Evolutionary conservation across 2,888 invertebrate genomes (phyloP).

Genomic region (Unio pictorum): DNA sequence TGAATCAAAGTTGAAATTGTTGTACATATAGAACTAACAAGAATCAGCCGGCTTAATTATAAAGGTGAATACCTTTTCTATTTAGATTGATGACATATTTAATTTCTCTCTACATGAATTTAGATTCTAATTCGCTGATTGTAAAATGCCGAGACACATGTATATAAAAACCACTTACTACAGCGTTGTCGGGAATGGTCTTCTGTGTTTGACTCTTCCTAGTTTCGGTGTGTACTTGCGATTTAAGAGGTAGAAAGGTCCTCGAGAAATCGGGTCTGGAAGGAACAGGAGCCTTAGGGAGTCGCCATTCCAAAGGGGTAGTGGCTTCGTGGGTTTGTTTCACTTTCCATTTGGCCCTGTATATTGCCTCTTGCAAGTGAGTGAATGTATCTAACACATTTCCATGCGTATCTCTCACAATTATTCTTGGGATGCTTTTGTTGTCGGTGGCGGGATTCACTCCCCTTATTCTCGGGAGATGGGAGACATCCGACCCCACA

Average conservation of each 20-base stretch:
- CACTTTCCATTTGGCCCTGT: conserved; percentile 46
- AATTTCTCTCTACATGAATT: too few species aligned
- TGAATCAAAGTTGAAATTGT: too few species aligned
- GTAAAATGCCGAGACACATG: background rate
- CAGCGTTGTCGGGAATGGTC: conserved; percentile 3
- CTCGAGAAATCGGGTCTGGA: conserved; percentile 63
- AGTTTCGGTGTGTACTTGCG: conserved; percentile 4
- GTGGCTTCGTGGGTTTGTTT: conserved; percentile 30
- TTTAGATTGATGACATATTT: too few species aligned
- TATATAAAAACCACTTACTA: conserved; percentile 13
- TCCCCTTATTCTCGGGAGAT: background rate
- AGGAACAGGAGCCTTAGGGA: conserved; percentile 64
- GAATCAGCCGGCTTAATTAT: too few species aligned
- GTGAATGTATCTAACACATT: conserved; percentile 62
- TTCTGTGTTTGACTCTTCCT: background rate
- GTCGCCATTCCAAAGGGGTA: conserved; percentile 61
- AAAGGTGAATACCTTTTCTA: too few species aligned
- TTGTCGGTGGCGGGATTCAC: background rate
- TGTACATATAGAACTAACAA: too few species aligned
- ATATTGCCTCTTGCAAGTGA: conserved; percentile 60
- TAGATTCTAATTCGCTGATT: too few species aligned
- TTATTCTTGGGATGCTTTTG: conserved; percentile 39
- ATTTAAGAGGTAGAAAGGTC: conserved; percentile 29
- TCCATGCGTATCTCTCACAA: conserved; percentile 48
- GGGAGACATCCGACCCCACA: background rate